phyloP scores from a whole-genome alignment of 2,113 vertebrate genomes.

The Cacatua alba region DNA sequence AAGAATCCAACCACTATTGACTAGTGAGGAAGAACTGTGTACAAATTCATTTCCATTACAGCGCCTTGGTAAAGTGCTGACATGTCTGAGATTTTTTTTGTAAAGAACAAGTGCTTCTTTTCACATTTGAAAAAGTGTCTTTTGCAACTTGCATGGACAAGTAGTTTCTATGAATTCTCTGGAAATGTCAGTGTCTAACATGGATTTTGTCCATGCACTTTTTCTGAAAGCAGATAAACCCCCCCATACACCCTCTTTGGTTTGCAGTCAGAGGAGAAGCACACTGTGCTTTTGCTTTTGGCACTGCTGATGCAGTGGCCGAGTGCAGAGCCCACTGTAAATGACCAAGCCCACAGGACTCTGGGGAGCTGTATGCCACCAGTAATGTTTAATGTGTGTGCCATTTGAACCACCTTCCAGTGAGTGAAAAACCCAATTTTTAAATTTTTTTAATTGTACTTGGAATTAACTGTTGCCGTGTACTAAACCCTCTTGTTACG shows the following conservation, averaged over 20 bases:
- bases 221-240: constrained; percentile 30
- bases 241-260: neutral
- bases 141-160: constrained; percentile 71
- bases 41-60: constrained; percentile 46
- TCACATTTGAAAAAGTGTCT: constrained; percentile 76
- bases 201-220: constrained; percentile 70
- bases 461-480: constrained; percentile 83
- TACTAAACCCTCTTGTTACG: constrained; percentile 80
- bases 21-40: constrained; percentile 56
- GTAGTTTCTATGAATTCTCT: constrained; percentile 68
- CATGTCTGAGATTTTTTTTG: constrained; percentile 54
- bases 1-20: neutral
- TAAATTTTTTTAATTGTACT: constrained; percentile 80
- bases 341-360: neutral
- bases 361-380: constrained; percentile 61
- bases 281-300: constrained; percentile 41
- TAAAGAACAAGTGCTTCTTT: constrained; percentile 74
- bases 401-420: constrained; percentile 75
- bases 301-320: constrained; percentile 26
- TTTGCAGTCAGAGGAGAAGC: constrained; percentile 57
- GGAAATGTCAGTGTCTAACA: constrained; percentile 71
- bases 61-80: constrained; percentile 59
- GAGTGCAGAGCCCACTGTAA: constrained; percentile 38
- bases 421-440: constrained; percentile 73
- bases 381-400: constrained; percentile 67